Percentiles rank a stretch among this genome's conserved stretches.
phyloP scores from a whole-genome alignment of 2,888 invertebrate genomes.

The Mayetiola destructor region DNA sequence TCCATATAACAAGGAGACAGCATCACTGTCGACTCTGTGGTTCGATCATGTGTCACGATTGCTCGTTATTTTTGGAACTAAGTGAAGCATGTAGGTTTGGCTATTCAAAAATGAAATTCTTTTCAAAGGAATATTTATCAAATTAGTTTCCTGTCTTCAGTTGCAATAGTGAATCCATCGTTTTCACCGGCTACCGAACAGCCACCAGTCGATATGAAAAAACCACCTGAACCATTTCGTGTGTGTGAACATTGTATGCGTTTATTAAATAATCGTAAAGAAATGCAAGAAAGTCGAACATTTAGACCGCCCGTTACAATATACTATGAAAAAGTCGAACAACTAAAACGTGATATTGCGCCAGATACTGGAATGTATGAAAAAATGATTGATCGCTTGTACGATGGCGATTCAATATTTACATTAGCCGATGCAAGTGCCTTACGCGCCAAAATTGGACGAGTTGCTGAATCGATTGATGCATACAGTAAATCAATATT shows the following conservation, averaged over 20 bases:
- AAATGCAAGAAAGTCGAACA: slow-evolving; percentile 66
- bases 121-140: neutral
- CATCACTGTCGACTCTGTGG: slow-evolving; percentile 96
- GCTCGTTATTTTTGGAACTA: slow-evolving; percentile 71
- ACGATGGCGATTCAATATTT: slow-evolving; percentile 82
- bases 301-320: slow-evolving; percentile 65
- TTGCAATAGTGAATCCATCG: slow-evolving; percentile 37
- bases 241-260: slow-evolving; percentile 65
- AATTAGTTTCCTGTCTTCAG: slow-evolving; percentile 26
- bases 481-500: slow-evolving; percentile 64
- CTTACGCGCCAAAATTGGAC: slow-evolving; percentile 67
- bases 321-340: slow-evolving; percentile 68
- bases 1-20: slow-evolving; percentile 74
- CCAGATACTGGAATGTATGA: slow-evolving; percentile 47
- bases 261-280: slow-evolving; percentile 58
- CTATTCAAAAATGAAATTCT: neutral
- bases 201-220: neutral
- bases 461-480: slow-evolving; percentile 79
- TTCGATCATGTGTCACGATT: slow-evolving; percentile 81
- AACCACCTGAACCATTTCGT: slow-evolving; percentile 44
- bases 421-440: slow-evolving; percentile 71
- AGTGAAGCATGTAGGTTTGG: slow-evolving; percentile 44
- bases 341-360: slow-evolving; percentile 58
- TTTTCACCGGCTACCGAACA: slow-evolving; percentile 24
- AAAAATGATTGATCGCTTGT: slow-evolving; percentile 39